Base-by-base conservation (phyloP, 2,797 vertebrate genomes). In the Lagocephalus sceleratus region DNA sequence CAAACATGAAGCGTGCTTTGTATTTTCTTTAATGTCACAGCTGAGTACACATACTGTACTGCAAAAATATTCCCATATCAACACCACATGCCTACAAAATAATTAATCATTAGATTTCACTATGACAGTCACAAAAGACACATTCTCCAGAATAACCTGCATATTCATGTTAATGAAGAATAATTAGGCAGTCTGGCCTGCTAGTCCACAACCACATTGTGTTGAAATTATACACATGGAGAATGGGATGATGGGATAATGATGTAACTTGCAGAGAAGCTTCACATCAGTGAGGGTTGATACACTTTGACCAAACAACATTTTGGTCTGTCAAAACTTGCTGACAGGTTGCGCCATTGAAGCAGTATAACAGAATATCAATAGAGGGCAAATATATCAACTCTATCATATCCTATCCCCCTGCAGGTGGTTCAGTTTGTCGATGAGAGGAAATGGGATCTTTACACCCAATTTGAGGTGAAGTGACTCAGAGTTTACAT, bases 401-500 rank as follows among this genome's bases (percentile, higher is more conserved):
- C 63, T 3, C 86, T 85, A 80, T 88, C 86, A 90, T 90, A 90
- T 92, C 90, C 89, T 74, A 90, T 94, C 90, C 66, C 73, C 60
- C 80, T 90, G 92, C 95, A 98, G 94, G 94, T 98, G 96, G 94
- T 93, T 92, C 89, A 93, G 92, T 95, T 97, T 95, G 94, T 92
- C 91, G 89, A 91, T 85, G 83, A 89, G 90, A 96, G 95, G 96
- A 99, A 98, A 99, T 99, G 94, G 94, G 94, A 98, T 96, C 94
- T 97, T 97, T 95, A 98, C 96, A 98, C 96, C 94, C 95, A 98
- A 98, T 98, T 99, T 96, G 94, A 98, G 92, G 93, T 91, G 92
- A 95, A 95, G 93, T 94, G 94, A 95, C 95, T 98, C 93, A 90
- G 92, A 92, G 91, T 96, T 94, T 94, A 94, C 94, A 94, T 91